These are phyloP conservation scores for Ctenomys sociabilis DNA, from an alignment of 2,113 vertebrate species.

Conservation along the genomic window DNA sequence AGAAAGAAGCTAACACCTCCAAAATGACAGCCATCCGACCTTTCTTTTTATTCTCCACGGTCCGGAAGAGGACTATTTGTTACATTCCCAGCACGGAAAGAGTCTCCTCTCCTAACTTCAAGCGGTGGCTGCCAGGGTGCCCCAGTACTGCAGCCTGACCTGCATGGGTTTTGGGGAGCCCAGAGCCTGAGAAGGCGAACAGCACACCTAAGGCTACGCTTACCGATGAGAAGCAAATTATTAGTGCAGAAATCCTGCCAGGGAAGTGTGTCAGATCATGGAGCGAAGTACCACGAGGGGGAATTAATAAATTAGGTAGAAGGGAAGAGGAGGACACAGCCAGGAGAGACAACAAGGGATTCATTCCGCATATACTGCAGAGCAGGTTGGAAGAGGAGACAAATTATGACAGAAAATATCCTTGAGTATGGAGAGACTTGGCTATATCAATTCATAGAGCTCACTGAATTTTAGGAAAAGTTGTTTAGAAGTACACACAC, in stretches of 20 bases:
- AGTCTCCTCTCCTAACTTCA: background rate
- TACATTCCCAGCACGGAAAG: background rate
- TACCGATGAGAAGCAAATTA: constrained; percentile 53
- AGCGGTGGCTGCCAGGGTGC: background rate
- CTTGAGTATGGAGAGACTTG: background rate
- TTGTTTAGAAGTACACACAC: background rate
- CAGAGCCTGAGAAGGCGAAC: background rate
- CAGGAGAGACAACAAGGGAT: background rate
- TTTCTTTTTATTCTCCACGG: background rate
- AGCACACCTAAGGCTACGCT: background rate
- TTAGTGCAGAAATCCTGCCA: constrained; percentile 34
- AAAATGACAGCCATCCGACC: background rate
- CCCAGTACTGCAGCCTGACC: background rate
- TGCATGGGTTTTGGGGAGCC: background rate
- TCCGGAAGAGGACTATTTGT: background rate
- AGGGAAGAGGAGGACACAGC: background rate
- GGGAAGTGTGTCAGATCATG: constrained; percentile 22
- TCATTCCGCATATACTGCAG: background rate
- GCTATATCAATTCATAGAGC: background rate
- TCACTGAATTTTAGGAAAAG: constrained; percentile 9
- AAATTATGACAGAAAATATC: constrained; percentile 38
- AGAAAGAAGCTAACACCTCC: background rate
- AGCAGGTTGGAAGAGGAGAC: constrained; percentile 39
- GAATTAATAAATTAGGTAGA: constrained; percentile 62
- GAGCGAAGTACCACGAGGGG: background rate